Evolutionary conservation across 2,113 vertebrate species (phyloP).

Genomic region (Serinus canaria): DNA sequence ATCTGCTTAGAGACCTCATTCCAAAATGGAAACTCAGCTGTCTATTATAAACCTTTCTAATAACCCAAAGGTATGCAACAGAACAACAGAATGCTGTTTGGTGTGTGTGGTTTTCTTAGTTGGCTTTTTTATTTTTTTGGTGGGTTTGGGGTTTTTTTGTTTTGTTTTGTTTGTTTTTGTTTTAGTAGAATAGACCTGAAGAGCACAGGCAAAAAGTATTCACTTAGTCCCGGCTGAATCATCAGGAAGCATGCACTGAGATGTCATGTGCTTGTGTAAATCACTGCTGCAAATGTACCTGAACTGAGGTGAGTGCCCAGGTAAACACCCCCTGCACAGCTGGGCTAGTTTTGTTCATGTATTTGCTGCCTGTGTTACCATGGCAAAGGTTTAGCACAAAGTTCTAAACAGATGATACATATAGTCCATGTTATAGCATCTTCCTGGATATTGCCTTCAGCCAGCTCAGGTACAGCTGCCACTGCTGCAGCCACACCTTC

Average conservation of each 20-base stretch:
- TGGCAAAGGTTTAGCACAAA: neutral
- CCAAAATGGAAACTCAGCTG: neutral
- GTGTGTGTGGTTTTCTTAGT: neutral
- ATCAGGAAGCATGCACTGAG: neutral
- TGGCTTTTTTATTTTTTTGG: neutral
- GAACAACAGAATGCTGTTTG: neutral
- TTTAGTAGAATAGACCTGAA: neutral
- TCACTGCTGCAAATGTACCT: neutral
- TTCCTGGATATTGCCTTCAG: neutral
- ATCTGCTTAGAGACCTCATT: neutral
- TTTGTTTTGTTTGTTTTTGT: too few relatives aligned
- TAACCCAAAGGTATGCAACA: neutral
- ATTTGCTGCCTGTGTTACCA: neutral
- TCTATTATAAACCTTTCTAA: neutral
- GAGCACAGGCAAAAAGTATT: neutral
- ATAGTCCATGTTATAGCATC: neutral
- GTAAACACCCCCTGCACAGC: neutral
- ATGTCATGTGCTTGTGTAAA: neutral
- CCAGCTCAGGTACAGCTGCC: neutral
- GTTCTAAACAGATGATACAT: neutral
- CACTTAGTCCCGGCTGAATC: neutral
- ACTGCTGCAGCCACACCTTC: slow-evolving; percentile 12
- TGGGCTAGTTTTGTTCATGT: neutral
- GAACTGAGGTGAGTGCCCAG: neutral
- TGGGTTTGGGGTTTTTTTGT: too few relatives aligned